These are phyloP conservation scores for Cherax destructor DNA, from an alignment of 1,140 invertebrate species.

Conservation along the genomic window DNA sequence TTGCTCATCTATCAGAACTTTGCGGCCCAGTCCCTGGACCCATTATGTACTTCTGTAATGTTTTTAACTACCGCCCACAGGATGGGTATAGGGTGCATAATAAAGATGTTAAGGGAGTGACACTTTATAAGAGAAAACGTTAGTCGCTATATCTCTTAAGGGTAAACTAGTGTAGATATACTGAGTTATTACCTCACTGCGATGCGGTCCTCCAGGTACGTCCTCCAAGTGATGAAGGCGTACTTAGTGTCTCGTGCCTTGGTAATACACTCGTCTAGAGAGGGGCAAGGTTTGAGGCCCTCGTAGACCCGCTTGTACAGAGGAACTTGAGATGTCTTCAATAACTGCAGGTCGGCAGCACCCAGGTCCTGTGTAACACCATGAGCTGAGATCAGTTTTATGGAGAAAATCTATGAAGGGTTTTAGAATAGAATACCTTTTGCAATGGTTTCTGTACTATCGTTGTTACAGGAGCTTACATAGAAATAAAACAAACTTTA, in stretches of 20 bases:
- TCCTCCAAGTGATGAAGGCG: slow-evolving; percentile 70
- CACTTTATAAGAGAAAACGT: background rate
- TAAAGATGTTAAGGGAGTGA: too few relatives aligned
- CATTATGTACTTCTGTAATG: too few relatives aligned
- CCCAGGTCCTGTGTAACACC: slow-evolving; percentile 45
- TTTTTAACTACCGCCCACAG: background rate
- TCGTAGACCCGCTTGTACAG: slow-evolving; percentile 61
- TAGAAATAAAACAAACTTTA: too few relatives aligned
- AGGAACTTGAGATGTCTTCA: slow-evolving; percentile 62
- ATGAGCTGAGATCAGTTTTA: too few relatives aligned
- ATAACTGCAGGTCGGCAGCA: slow-evolving; percentile 65
- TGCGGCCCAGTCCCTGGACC: too few relatives aligned
- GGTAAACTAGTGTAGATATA: background rate
- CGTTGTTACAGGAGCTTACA: too few relatives aligned
- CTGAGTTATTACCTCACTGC: slow-evolving; percentile 41
- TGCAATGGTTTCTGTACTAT: too few relatives aligned
- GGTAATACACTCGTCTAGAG: slow-evolving; percentile 47
- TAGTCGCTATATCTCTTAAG: too few relatives aligned
- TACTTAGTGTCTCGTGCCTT: slow-evolving; percentile 56
- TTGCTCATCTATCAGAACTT: too few relatives aligned
- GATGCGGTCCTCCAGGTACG: slow-evolving; percentile 66
- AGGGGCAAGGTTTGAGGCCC: slow-evolving; percentile 51
- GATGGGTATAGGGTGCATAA: too few relatives aligned
- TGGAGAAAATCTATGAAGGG: too few relatives aligned
- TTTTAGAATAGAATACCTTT: too few relatives aligned